A percentile compares a stretch with the other conserved stretches of the same genome.
These are phyloP conservation scores for Cygnus atratus DNA, from an alignment of 2,113 vertebrate genomes.

Conservation along the genomic window DNA sequence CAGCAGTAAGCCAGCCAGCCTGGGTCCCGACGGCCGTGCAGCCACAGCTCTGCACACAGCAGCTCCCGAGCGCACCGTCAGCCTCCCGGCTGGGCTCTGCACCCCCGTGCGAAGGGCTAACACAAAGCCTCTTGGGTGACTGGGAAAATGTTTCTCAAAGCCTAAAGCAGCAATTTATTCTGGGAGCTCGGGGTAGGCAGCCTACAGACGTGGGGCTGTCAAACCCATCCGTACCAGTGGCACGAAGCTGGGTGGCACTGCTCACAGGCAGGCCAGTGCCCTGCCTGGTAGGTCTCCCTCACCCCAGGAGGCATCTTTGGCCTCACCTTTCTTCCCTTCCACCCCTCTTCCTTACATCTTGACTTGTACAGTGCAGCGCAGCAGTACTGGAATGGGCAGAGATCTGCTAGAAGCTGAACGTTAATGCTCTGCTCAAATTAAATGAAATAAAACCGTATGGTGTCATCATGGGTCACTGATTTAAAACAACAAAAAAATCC, in stretches of 20 bases:
- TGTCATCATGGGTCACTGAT: constrained; percentile 67
- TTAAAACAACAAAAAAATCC: constrained; percentile 64
- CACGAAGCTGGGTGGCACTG: background rate
- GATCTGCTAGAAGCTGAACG: constrained; percentile 34
- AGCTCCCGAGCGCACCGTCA: background rate
- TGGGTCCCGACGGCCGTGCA: background rate
- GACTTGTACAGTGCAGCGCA: background rate
- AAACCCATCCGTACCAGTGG: background rate
- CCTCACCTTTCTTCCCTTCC: background rate
- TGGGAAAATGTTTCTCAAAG: background rate
- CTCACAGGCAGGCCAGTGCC: background rate
- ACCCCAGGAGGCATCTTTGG: background rate
- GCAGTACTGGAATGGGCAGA: constrained; percentile 9
- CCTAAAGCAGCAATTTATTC: background rate
- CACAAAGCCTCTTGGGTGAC: background rate
- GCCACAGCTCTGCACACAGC: background rate
- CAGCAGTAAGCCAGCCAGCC: background rate
- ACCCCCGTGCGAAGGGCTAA: background rate
- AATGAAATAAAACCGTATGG: constrained; percentile 69
- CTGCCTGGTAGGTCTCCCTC: background rate
- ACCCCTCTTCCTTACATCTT: background rate
- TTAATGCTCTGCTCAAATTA: constrained; percentile 65
- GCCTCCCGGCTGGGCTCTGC: background rate
- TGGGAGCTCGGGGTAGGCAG: background rate
- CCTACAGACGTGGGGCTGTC: background rate